Evolutionary conservation across 2,797 vertebrate species (phyloP).

Genomic region (Triplophysa yarkandensis): DNA sequence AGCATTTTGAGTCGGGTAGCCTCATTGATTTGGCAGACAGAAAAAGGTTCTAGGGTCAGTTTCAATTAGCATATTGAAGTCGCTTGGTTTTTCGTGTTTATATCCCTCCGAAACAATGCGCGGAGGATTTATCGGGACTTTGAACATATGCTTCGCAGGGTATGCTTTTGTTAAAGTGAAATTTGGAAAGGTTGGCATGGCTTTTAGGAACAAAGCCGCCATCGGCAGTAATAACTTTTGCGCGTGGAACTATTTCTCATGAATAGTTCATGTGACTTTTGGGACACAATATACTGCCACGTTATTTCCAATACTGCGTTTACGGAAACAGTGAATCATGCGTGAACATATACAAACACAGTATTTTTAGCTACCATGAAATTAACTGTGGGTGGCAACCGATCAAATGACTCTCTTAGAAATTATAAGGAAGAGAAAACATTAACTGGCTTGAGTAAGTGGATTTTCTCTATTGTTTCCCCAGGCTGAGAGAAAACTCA

Average conservation of each 20-base stretch:
- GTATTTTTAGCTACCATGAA: not conserved
- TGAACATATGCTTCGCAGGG: slow-evolving; percentile 19
- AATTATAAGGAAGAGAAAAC: slow-evolving; percentile 37
- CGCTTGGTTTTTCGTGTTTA: slow-evolving; percentile 52
- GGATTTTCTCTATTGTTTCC: slow-evolving; percentile 26
- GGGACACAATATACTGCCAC: slow-evolving; percentile 11
- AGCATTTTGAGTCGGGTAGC: slow-evolving; percentile 61
- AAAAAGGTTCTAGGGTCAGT: slow-evolving; percentile 54
- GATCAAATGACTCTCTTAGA: slow-evolving; percentile 47
- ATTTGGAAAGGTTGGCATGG: slow-evolving; percentile 5
- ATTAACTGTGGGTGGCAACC: slow-evolving; percentile 7
- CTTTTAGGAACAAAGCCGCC: slow-evolving; percentile 10
- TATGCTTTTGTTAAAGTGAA: slow-evolving; percentile 15
- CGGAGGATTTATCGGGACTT: slow-evolving; percentile 48
- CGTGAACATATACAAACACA: not conserved
- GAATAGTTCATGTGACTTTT: slow-evolving; percentile 4
- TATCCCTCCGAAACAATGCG: slow-evolving; percentile 26
- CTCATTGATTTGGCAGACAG: slow-evolving; percentile 57
- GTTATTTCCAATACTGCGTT: not conserved
- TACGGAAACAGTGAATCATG: not conserved
- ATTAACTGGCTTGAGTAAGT: slow-evolving; percentile 30
- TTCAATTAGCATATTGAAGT: slow-evolving; percentile 61
- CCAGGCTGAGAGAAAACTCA: slow-evolving; percentile 32
- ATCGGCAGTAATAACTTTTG: slow-evolving; percentile 7
- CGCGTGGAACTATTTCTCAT: slow-evolving; percentile 9